Percentiles rank a stretch among this genome's conserved stretches.
These are phyloP conservation scores for Acrossocheilus wenchowensis DNA, from an alignment of 2,797 vertebrate genomes.

Conservation along the genomic window DNA sequence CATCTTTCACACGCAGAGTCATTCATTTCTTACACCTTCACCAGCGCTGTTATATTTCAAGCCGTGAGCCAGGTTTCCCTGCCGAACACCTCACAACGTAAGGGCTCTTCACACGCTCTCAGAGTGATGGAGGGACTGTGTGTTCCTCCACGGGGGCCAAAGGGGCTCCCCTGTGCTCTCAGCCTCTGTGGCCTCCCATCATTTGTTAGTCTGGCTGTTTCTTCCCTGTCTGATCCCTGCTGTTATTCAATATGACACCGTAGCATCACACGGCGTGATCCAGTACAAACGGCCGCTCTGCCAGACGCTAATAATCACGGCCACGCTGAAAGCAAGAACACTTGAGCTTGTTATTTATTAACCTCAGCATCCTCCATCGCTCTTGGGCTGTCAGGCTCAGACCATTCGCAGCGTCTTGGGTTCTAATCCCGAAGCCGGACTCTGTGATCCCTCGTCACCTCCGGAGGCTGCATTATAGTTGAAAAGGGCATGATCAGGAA, in stretches of 20 bases:
- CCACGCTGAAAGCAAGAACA: slow-evolving; percentile 55
- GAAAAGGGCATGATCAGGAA: slow-evolving; percentile 66
- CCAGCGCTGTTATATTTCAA: slow-evolving; percentile 35
- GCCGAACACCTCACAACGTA: slow-evolving; percentile 37
- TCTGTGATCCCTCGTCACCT: slow-evolving; percentile 40
- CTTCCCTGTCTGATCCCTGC: slow-evolving; percentile 57
- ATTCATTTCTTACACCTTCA: slow-evolving; percentile 47
- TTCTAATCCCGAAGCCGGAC: slow-evolving; percentile 47
- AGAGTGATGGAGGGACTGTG: slow-evolving; percentile 52
- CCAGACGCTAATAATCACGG: slow-evolving; percentile 61
- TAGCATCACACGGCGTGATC: slow-evolving; percentile 41
- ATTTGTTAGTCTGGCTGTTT: slow-evolving; percentile 66
- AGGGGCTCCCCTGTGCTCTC: slow-evolving; percentile 52
- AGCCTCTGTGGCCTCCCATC: slow-evolving; percentile 50
- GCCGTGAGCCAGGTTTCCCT: slow-evolving; percentile 33
- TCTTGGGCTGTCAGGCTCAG: slow-evolving; percentile 56
- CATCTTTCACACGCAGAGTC: slow-evolving; percentile 6
- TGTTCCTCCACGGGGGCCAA: slow-evolving; percentile 53
- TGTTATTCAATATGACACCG: slow-evolving; percentile 61
- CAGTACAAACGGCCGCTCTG: slow-evolving; percentile 52
- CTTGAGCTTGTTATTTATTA: slow-evolving; percentile 59
- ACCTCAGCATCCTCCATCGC: slow-evolving; percentile 48
- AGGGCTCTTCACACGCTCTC: slow-evolving; percentile 46
- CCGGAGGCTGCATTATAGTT: slow-evolving; percentile 54
- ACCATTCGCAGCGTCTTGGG: slow-evolving; percentile 40